Percentiles rank a stretch among this genome's conserved stretches.
Conservation (phyloP, 1,140 invertebrate genomes). For the Tribolium madens region DNA sequence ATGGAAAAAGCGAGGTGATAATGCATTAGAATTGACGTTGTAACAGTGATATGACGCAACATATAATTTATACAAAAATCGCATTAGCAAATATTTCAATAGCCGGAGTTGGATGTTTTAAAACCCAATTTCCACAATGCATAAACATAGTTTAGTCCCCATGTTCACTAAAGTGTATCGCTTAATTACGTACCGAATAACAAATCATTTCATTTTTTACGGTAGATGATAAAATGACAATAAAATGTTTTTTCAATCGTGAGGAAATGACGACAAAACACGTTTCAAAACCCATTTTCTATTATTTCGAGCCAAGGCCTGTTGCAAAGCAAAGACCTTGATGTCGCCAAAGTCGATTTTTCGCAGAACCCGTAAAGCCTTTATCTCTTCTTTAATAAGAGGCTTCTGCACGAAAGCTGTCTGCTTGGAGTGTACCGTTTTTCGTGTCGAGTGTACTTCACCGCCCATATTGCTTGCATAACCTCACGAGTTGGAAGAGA, state of each 20-base stretch:
- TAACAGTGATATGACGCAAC: conserved; percentile 11
- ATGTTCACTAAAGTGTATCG: conserved; percentile 39
- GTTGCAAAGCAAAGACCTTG: background rate
- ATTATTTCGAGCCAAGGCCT: conserved; percentile 21
- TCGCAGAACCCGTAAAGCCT: background rate
- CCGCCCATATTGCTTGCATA: conserved; percentile 66
- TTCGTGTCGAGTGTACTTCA: conserved; percentile 53
- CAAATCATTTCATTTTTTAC: conserved; percentile 45
- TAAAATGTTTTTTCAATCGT: conserved; percentile 42
- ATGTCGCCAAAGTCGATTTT: background rate
- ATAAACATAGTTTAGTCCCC: conserved; percentile 33
- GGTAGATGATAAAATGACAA: conserved; percentile 34
- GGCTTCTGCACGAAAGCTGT: conserved; percentile 31
- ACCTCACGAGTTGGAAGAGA: conserved; percentile 65
- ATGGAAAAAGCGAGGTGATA: conserved; percentile 8
- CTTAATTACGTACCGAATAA: conserved; percentile 35
- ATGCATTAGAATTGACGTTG: conserved; percentile 1
- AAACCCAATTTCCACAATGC: conserved; percentile 18
- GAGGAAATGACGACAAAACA: conserved; percentile 39
- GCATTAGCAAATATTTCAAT: conserved; percentile 15
- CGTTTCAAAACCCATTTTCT: conserved; percentile 29
- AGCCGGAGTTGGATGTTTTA: background rate
- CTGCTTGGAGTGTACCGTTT: conserved; percentile 51
- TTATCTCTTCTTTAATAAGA: background rate
- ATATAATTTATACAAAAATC: conserved; percentile 28